Base-by-base conservation (phyloP, 1,140 invertebrate species). In the Drosophila neocordata region DNA sequence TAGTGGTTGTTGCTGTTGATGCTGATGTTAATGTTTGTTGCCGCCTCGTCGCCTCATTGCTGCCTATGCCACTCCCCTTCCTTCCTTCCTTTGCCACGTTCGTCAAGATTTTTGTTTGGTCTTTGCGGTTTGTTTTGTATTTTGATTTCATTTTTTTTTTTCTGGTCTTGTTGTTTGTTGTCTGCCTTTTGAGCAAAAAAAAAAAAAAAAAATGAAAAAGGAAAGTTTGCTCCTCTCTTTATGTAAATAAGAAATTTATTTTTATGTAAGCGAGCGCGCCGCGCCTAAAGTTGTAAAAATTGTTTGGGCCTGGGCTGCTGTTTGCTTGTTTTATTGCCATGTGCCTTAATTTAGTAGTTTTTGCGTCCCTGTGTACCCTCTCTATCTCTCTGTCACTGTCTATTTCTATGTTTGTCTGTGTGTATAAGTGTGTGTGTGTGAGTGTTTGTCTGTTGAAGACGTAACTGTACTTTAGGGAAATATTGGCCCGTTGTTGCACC, bases 241-340 rank as follows among this genome's bases (percentile, higher is more conserved):
- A 88, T 88, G 84, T 88, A 88, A 88, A 88, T 88, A 89, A 83
- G 84, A 88, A 89, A 83, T 88, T 88, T 88, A 79, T 88, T 88
- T 88, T 88, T 88, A 88, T 87, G 82, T 88, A 73, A 72, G 74
- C 82, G 82, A 48, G 18, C 15, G 41, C 41, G 41, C 41, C 75
- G 68, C 73, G 83, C 83, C 83, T 87, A 81, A 87, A 87, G 82
- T 87, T 87, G 71, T 87, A 88, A 87, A 31, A 88, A 87, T 76
- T 88, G 78, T 87, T 79, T 84, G 67, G 67, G 67, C 66, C 58
- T 59, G 27, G 37, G 41, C 55, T 66, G 58, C 15, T 55, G 53
- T 44, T 71, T 68, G 18, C 59, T 64, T 87, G 84, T 71, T 87
- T 87, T 87, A 88, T 87, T 78, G 73, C 83, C 68, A 44, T 37